Evolutionary conservation across 1,140 invertebrate species (phyloP).

Genomic region (Drosophila athabasca): DNA sequence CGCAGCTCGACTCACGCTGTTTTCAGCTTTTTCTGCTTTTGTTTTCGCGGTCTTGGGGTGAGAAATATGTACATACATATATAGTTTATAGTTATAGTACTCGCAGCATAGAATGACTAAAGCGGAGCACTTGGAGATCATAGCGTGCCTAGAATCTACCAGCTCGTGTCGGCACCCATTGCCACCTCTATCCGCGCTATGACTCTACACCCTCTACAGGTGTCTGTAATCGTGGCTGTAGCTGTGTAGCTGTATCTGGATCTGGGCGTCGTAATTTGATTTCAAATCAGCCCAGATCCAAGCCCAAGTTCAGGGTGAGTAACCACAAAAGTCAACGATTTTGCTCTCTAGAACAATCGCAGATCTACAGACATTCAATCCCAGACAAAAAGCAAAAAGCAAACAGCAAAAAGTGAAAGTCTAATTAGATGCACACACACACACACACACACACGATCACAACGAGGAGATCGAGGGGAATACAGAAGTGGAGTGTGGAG

Average conservation of each 20-base stretch:
- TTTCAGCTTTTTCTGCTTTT: conserved; percentile 46
- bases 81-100: too few species aligned
- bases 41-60: conserved; percentile 24
- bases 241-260: conserved; percentile 26
- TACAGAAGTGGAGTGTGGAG: too few species aligned
- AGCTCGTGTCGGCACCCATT: too few species aligned
- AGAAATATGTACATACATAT: conserved; percentile 14
- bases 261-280: conserved; percentile 38
- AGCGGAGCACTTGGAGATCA: conserved; percentile 10
- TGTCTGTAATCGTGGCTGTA: conserved; percentile 41
- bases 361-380: not conserved
- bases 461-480: not conserved
- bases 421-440: conserved; percentile 13
- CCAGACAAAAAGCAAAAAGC: conserved; percentile 8
- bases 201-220: conserved; percentile 40
- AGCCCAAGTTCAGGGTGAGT: conserved; percentile 75
- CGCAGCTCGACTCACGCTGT: too few species aligned
- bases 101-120: conserved; percentile 14
- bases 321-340: conserved; percentile 52
- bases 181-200: conserved; percentile 15
- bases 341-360: conserved; percentile 55
- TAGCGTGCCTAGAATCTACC: not conserved
- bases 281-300: conserved; percentile 60
- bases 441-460: not conserved
- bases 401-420: conserved; percentile 67